Base-by-base conservation (phyloP, 2,888 invertebrate genomes). In the Hirtodrosophila histrioides region DNA sequence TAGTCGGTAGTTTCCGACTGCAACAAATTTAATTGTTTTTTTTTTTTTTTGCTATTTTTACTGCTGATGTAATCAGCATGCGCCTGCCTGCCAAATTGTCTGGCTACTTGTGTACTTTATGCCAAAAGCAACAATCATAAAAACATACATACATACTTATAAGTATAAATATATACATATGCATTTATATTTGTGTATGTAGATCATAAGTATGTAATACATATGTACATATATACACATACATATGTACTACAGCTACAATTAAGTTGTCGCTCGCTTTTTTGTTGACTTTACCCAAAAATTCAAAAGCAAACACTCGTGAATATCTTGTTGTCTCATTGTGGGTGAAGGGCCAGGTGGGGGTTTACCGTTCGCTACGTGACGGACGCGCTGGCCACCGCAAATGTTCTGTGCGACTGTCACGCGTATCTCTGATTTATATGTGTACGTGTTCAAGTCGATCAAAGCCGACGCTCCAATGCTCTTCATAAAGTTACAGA, bases 31-130 rank as follows among this genome's bases (percentile, higher is more conserved):
- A 17, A 17, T 17, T 17, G 17, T 17, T 17, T 1, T 17, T 1
- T 17, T 17, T 1, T 17, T 1, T 17, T 17, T 17, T 23, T n/a
- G 58, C 70, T 74, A 82, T 88, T 86, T 76, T 64, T 51, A 54
- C 66, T 58, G 86, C 76, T 88, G 82, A 88, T 82, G 82, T 86
- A 86, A 83, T 76, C 83, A 69, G 31, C 33, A 45, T 33, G 31
- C 31, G 31, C 9, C 31, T 53, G 41, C 41, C 57, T 62, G 65
- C 58, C 69, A 69, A 64, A 75, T 54, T 55, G 75, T 75, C 64
- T 64, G 58, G 50, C 58, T 54, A 55, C 49, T 49, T 51, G 51
- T 54, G 40, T 54, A 60, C 55, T 54, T 54, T 17, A 60, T 41
- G 45, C 9, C 45, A 46, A 17, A 39, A 45, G 40, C 40, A 58